Evolutionary conservation across 2,888 invertebrate species (phyloP).

Genomic region (Caenorhabditis panamensis): DNA sequence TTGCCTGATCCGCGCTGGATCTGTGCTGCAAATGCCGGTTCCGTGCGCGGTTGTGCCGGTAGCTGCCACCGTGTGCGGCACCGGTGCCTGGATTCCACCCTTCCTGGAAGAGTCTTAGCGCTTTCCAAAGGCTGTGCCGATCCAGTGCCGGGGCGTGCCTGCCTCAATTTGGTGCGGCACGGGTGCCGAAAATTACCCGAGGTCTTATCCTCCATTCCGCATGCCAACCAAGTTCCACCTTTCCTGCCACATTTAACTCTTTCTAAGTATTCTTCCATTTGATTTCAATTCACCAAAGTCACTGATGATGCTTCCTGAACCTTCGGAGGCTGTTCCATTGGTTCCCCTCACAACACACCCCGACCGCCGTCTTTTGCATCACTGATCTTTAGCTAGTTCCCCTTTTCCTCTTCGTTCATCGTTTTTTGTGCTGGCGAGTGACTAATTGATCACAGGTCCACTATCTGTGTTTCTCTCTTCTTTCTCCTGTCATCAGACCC

Average conservation of each 20-base stretch:
- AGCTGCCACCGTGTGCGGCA: no score
- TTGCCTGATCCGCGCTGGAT: no score
- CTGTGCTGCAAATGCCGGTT: no score
- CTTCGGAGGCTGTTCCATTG: neutral
- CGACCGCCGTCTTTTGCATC: constrained; percentile 11
- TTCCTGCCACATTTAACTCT: constrained; percentile 6
- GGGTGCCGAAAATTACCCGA: no score
- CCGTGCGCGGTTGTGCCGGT: no score
- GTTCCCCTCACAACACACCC: neutral
- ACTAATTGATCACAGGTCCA: constrained; percentile 2
- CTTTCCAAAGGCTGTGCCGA: no score
- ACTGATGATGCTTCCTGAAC: neutral
- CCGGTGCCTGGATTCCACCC: no score
- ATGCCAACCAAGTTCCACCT: neutral
- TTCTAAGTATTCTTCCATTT: neutral
- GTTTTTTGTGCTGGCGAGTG: constrained; percentile 5
- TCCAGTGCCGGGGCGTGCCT: no score
- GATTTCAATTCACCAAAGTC: no score
- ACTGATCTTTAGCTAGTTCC: constrained; percentile 22
- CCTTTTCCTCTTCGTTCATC: neutral
- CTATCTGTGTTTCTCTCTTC: constrained; percentile 18
- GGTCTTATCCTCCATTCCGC: neutral
- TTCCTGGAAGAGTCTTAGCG: no score
- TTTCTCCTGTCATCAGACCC: neutral
- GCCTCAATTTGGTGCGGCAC: no score